Evolutionary conservation across 2,797 vertebrate genomes (phyloP).

Genomic region (Chelidonichthys spinosus): DNA sequence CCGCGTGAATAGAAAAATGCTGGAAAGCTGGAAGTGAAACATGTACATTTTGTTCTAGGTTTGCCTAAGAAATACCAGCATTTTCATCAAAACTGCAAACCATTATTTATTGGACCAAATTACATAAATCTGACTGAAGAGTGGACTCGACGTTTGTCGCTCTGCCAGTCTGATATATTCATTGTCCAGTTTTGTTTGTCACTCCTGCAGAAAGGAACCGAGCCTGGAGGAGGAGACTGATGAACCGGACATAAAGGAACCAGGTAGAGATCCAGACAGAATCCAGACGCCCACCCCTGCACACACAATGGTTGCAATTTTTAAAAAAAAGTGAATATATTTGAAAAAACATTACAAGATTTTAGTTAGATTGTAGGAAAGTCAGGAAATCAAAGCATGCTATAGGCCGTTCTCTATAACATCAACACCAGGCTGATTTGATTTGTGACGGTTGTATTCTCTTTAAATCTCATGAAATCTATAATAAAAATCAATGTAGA

Average conservation of each 20-base stretch:
- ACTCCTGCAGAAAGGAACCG: slow-evolving; percentile 51
- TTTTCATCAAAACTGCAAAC: background rate
- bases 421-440: background rate
- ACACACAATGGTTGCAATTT: background rate
- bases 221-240: slow-evolving; percentile 31
- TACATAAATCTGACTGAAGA: background rate
- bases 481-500: slow-evolving; percentile 41
- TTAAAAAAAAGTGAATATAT: too few relatives aligned
- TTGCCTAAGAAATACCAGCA: background rate
- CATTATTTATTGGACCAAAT: background rate
- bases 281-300: background rate
- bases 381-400: background rate
- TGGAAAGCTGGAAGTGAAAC: background rate
- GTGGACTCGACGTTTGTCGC: background rate
- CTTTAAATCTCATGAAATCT: background rate
- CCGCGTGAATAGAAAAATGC: background rate
- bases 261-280: slow-evolving; percentile 46
- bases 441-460: background rate
- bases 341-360: too few relatives aligned
- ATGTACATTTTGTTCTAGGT: background rate
- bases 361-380: background rate
- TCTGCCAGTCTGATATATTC: background rate
- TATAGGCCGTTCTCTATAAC: too few relatives aligned
- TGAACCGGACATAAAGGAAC: slow-evolving; percentile 14
- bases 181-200: background rate